phyloP scores from a whole-genome alignment of 2,113 vertebrate species.

The Xenopus laevis region DNA sequence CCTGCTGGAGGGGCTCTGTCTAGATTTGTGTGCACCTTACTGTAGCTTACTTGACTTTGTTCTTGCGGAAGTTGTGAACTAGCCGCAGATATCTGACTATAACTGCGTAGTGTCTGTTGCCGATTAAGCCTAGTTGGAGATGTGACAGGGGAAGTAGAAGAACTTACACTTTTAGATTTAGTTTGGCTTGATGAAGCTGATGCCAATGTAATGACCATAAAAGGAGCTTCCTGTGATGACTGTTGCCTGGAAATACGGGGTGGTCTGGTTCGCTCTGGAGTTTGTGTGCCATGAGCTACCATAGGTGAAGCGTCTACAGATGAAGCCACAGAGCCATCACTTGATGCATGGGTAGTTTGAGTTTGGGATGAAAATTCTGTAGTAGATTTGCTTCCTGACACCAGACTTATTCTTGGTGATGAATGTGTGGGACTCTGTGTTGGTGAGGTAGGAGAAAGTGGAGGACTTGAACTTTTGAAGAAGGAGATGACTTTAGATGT shows the following conservation, averaged over 20 bases:
- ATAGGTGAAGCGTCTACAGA: conserved; percentile 60
- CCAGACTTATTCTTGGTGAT: conserved; percentile 57
- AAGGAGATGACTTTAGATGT: conserved; percentile 77
- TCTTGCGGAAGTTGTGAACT: conserved; percentile 67
- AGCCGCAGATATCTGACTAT: conserved; percentile 63
- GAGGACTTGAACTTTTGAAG: conserved; percentile 81
- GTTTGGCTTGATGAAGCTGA: conserved; percentile 78
- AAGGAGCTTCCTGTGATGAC: conserved; percentile 81
- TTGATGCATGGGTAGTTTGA: conserved; percentile 69
- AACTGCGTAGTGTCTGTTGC: conserved; percentile 71
- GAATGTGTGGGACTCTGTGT: conserved; percentile 78
- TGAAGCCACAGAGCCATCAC: conserved; percentile 53
- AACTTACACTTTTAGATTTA: conserved; percentile 76
- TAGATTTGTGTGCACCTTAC: conserved; percentile 57
- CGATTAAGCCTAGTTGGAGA: conserved; percentile 76
- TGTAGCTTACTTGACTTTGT: conserved; percentile 62
- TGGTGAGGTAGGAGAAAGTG: conserved; percentile 81
- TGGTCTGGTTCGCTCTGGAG: conserved; percentile 66
- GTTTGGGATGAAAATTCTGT: conserved; percentile 89
- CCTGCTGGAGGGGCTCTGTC: conserved; percentile 56
- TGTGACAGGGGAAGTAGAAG: conserved; percentile 79
- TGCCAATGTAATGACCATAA: conserved; percentile 82
- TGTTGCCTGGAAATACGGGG: conserved; percentile 81
- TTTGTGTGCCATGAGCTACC: conserved; percentile 78
- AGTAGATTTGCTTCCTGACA: conserved; percentile 57